A percentile compares a stretch with the other conserved stretches of the same genome.
Conservation (phyloP, 2,797 vertebrate genomes). For the Halcyon chelicuti region DNA sequence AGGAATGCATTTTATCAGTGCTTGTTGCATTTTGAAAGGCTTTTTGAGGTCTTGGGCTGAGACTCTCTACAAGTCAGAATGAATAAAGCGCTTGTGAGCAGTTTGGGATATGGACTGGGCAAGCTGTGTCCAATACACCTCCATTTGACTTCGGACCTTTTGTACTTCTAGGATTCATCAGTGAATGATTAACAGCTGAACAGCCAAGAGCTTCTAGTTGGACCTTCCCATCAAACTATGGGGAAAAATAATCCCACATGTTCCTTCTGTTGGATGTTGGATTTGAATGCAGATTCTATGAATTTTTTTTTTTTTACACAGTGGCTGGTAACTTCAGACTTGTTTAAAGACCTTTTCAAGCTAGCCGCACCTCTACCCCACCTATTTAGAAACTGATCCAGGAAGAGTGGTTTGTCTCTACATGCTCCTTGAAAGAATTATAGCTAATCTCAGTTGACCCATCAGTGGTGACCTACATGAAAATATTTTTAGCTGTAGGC, state of each 20-base stretch:
- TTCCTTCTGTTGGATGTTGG: not conserved
- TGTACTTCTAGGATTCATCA: not conserved
- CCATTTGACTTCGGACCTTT: not conserved
- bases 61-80: not conserved
- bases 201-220: not conserved
- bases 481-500: slow-evolving; percentile 9
- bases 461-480: not conserved
- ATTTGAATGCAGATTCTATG: not conserved
- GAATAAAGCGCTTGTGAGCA: not conserved
- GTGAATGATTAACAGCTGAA: not conserved
- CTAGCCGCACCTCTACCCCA: not conserved
- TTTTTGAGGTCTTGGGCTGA: not conserved
- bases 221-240: not conserved
- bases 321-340: not conserved
- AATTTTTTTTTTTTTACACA: not conserved
- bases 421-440: not conserved
- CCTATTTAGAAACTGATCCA: not conserved
- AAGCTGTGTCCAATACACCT: not conserved
- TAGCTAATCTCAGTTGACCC: not conserved
- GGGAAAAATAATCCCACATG: not conserved
- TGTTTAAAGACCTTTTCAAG: not conserved
- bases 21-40: not conserved
- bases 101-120: not conserved
- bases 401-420: not conserved
- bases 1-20: not conserved